phyloP scores from a whole-genome alignment of 2,797 vertebrate species.

The Lagodon rhomboides region DNA sequence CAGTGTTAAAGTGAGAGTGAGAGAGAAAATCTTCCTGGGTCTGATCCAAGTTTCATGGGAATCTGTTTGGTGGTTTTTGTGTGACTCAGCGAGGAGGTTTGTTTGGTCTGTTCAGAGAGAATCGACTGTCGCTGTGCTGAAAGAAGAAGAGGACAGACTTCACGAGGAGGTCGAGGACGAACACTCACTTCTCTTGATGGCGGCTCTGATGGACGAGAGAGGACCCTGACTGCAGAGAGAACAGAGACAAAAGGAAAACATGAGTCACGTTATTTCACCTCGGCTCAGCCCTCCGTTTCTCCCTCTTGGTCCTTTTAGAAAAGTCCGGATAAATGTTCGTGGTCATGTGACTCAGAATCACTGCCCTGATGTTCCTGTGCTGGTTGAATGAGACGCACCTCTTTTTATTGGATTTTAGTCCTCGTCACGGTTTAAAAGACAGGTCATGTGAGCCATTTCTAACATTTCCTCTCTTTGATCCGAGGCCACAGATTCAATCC shows the following conservation, averaged over 20 bases:
- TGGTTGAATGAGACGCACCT: too few species aligned
- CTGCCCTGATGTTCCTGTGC: too few species aligned
- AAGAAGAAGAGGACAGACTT: not conserved
- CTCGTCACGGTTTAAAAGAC: too few species aligned
- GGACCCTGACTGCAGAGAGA: slow-evolving; percentile 90
- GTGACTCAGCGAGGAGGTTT: too few species aligned
- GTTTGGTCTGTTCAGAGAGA: not conserved
- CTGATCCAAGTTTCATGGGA: too few species aligned
- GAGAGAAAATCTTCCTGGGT: too few species aligned
- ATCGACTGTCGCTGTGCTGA: too few species aligned
- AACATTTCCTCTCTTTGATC: not conserved
- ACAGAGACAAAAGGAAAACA: slow-evolving; percentile 21
- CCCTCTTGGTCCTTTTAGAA: not conserved
- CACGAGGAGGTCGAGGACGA: not conserved
- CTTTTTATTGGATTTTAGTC: too few species aligned
- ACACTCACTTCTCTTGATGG: slow-evolving; percentile 96
- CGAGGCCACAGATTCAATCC: too few species aligned
- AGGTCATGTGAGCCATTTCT: not conserved
- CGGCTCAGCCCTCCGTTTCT: not conserved
- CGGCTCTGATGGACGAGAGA: slow-evolving; percentile 95
- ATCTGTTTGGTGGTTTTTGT: too few species aligned
- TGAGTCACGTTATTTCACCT: slow-evolving; percentile 51
- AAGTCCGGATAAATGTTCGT: not conserved
- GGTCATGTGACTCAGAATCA: too few species aligned
- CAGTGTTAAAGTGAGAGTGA: too few species aligned